Evolutionary conservation across 2,888 invertebrate genomes (phyloP), one percentile per base, ranked within the genome.

Genomic region (Macrosiphum euphorbiae): DNA sequence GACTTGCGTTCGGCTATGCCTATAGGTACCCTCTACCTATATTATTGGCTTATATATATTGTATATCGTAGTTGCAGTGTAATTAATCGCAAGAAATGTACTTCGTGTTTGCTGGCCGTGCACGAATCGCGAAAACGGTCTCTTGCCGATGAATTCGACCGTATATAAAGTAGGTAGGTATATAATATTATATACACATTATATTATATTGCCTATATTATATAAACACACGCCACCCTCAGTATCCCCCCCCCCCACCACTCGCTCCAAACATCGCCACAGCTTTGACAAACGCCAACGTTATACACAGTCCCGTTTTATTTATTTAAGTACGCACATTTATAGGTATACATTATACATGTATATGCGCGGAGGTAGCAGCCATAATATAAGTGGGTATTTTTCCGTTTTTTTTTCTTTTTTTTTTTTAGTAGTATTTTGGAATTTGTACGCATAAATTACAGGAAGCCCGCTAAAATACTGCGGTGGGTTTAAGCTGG

Each of bases 381-480:
- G 58, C 58, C 26, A 58, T 90, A n/a, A 58, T 90, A n/a, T 90
- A 50, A 50, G 52, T 84, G 91, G 84, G 52, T 91, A 85, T 55
- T 85, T 91, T 91, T 78, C 35, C 8, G 24, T 50, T 44, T 86
- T 86, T 5, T 86, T 47, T 86, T 5, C 50, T 47, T 86, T 47
- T 47, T 50, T 24, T 91, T 91, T 85, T 86, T 44, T 4, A 20
- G 47, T 28, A 8, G 91, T 61, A 61, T 92, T 92, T 88, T 16
- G 88, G 52, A 92, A 92, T 88, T 92, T 88, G 67, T 67, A 92
- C 92, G 92, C 92, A 92, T 92, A 92, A 92, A 92, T 92, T 92
- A 88, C 86, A 86, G 78, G 28, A 88, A 67, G 88, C 92, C 52
- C 78, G 87, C 87, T 92, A 50, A 88, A 92, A 87, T 87, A 88